Evolutionary conservation across 2,888 invertebrate species (phyloP), one percentile per base, ranked within the genome.

Genomic region (Platycnemis pennipes): DNA sequence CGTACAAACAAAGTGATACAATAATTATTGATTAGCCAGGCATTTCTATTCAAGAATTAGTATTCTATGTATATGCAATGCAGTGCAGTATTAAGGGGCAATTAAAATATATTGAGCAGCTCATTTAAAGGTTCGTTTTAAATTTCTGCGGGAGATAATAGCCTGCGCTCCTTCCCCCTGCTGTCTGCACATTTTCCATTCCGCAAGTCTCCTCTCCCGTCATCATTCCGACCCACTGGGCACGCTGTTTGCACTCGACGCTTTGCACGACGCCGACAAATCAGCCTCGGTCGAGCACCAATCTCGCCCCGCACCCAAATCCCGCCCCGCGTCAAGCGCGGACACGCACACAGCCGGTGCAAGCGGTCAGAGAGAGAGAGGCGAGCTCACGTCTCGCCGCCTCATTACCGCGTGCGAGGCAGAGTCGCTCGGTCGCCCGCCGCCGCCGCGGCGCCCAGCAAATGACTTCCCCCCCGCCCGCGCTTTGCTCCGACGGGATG

Each of bases 401-500:
- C 77, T 77, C 77, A 77, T 77, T 77, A 77, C 77, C 77, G 77
- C 8, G 16, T n/a, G n/a, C n/a, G n/a, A n/a, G n/a, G n/a, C n/a
- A n/a, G n/a, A n/a, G 77, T 13, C 37, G 37, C 13, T 37, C 77
- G 3, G 37, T 77, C 37, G 31, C 37, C 37, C 7, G 26, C 1
- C n/a, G 0, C 63, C n/a, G 26, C 3, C 8, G 16, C 22, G 3
- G 37, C 31, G 37, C 77, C 4, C 31, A 77, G 77, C 11, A 77
- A 77, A 77, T 77, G 22, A 63, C 63, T 53, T 2, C 37, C 77
- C 77, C 13, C 37, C 13, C 37, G 37, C 77, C n/a, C n/a, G 26
- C 26, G 11, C 19, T 26, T n/a, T 26, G 3, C 26, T 1, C 7
- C 26, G 26, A 26, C 63, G 26, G 56, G 3, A 56, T 13, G 56